Conservation (phyloP, 2,113 vertebrate genomes). For the Pleuronectes platessa region DNA sequence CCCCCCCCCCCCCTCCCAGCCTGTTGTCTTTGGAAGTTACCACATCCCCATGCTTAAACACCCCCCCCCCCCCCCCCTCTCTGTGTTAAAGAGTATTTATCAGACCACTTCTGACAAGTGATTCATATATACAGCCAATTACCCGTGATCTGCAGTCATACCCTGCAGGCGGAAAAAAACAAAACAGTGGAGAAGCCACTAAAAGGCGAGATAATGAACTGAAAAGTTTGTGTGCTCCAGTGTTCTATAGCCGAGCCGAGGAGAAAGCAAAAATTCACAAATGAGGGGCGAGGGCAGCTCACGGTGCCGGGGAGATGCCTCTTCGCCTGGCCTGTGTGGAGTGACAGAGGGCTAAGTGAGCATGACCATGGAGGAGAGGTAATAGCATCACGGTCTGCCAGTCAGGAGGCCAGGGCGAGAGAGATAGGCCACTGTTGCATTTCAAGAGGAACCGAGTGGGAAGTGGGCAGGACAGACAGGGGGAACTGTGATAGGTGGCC, state of each 20-base stretch:
- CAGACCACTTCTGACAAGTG: conserved; percentile 58
- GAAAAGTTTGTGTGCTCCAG: conserved; percentile 66
- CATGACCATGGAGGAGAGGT: conserved; percentile 73
- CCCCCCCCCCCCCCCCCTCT: conserved; percentile 1
- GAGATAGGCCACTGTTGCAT: conserved; percentile 60
- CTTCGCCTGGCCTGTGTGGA: conserved; percentile 49
- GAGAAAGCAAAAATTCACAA: conserved; percentile 42
- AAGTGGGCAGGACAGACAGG: conserved; percentile 15
- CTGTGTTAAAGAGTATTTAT: conserved; percentile 34
- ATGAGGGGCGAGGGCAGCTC: conserved; percentile 71
- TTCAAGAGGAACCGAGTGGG: conserved; percentile 48
- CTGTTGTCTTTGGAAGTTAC: conserved; percentile 45
- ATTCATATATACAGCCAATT: conserved; percentile 64
- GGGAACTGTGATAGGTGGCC: conserved; percentile 21
- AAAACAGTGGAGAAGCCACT: conserved; percentile 8
- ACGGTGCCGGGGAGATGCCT: conserved; percentile 47
- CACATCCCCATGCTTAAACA: conserved; percentile 27
- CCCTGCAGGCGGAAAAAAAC: conserved; percentile 16
- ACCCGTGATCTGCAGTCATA: conserved; percentile 62
- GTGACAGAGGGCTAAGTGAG: conserved; percentile 76
- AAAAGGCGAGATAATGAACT: conserved; percentile 63
- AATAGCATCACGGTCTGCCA: conserved; percentile 73
- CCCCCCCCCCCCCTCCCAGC: conserved; percentile 2
- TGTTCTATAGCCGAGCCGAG: conserved; percentile 39
- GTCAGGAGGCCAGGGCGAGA: conserved; percentile 54